Evolutionary conservation across 2,113 vertebrate species (phyloP).

Genomic region (Lophius piscatorius): DNA sequence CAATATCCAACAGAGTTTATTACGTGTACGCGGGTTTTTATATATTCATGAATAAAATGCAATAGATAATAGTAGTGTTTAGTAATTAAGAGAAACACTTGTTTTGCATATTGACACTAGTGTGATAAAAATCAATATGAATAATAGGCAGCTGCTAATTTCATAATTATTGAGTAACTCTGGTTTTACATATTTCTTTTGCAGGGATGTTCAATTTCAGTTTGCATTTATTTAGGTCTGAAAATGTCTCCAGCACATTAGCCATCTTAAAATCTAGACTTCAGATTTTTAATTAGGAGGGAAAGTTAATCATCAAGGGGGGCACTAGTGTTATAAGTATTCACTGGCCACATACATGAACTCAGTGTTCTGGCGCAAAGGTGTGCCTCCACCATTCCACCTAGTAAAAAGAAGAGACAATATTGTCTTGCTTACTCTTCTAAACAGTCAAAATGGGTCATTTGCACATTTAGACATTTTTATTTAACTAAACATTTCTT

Average conservation of each 20-base stretch:
- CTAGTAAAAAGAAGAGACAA: conserved; percentile 85
- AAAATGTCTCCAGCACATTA: conserved; percentile 27
- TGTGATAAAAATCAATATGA: no score
- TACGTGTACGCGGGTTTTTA: no score
- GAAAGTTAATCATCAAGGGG: conserved; percentile 4
- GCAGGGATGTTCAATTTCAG: no score
- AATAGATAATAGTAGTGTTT: no score
- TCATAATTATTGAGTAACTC: no score
- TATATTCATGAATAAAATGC: no score
- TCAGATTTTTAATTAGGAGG: background rate
- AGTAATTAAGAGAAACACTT: no score
- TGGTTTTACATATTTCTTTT: no score
- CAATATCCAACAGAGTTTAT: no score
- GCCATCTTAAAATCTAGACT: background rate
- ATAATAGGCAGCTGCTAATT: no score
- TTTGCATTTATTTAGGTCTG: background rate
- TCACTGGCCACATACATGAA: conserved; percentile 90
- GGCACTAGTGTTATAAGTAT: conserved; percentile 37
- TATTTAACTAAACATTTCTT: background rate
- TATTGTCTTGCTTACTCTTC: conserved; percentile 21
- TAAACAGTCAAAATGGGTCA: background rate
- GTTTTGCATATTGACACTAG: no score
- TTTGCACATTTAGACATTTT: background rate
- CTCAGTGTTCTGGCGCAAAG: conserved; percentile 88
- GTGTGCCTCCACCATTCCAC: conserved; percentile 94